A percentile compares a stretch with the other conserved stretches of the same genome.
phyloP scores from a whole-genome alignment of 2,113 vertebrate species.

The Nannobrachium achirus region DNA sequence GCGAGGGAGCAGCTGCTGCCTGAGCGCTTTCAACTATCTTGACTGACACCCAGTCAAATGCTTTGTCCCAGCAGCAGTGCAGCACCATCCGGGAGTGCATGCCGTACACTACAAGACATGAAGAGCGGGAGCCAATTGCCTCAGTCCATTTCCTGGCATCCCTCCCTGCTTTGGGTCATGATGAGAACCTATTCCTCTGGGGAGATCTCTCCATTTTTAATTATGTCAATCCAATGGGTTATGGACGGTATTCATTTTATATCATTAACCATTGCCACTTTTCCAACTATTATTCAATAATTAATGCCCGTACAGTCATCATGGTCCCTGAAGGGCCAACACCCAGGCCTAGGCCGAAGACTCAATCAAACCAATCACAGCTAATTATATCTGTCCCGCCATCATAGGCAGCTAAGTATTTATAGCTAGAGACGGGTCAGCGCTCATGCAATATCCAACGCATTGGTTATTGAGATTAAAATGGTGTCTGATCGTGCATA shows the following conservation, averaged over 20 bases:
- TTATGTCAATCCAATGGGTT: conserved; percentile 67
- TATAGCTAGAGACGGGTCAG: conserved; percentile 47
- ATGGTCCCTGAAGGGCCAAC: conserved; percentile 56
- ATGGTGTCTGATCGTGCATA: conserved; percentile 28
- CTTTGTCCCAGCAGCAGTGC: background rate
- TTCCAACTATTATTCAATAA: conserved; percentile 67
- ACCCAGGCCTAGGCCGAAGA: conserved; percentile 39
- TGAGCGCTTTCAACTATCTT: conserved; percentile 14
- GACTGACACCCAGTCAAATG: background rate
- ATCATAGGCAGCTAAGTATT: conserved; percentile 38
- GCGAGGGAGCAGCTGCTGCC: background rate
- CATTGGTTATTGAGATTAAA: conserved; percentile 25
- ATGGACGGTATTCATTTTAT: conserved; percentile 60
- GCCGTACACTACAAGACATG: background rate
- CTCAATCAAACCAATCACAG: conserved; percentile 60
- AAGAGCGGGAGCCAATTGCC: conserved; percentile 21
- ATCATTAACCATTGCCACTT: conserved; percentile 59
- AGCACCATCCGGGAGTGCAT: background rate
- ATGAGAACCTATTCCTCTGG: conserved; percentile 48
- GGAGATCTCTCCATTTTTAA: conserved; percentile 66
- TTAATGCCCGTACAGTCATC: conserved; percentile 59
- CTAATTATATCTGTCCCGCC: conserved; percentile 52
- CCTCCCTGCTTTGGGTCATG: conserved; percentile 47
- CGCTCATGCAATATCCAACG: conserved; percentile 16
- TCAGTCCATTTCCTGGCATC: conserved; percentile 20